These are phyloP conservation scores for Endomychus coccineus DNA, from an alignment of 2,888 invertebrate species.

Conservation along the genomic window DNA sequence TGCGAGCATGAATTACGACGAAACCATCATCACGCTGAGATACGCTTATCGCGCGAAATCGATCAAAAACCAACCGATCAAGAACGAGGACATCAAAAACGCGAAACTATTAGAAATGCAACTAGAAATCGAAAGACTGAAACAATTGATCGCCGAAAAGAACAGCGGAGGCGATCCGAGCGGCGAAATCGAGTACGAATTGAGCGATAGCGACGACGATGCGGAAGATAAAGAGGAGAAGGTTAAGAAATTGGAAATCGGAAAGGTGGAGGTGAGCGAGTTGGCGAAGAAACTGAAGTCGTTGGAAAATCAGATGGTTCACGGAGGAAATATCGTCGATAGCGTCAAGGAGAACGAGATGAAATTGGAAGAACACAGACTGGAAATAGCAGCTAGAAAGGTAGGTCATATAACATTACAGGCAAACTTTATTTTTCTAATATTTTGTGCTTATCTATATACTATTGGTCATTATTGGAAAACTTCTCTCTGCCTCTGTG, in stretches of 20 bases:
- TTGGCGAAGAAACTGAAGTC: constrained; percentile 71
- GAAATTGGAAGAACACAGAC: constrained; percentile 74
- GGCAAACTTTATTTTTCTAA: constrained; percentile 2
- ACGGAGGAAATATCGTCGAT: constrained; percentile 90
- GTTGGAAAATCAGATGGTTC: constrained; percentile 89
- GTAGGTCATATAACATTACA: constrained; percentile 35
- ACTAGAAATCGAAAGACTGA: constrained; percentile 74
- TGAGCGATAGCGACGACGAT: constrained; percentile 36
- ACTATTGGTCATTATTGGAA: no score
- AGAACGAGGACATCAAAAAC: constrained; percentile 99
- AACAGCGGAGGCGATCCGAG: constrained; percentile 29
- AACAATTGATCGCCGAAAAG: constrained; percentile 36
- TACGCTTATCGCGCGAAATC: constrained; percentile 97
- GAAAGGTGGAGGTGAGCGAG: constrained; percentile 62
- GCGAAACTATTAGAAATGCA: constrained; percentile 90
- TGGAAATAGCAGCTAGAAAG: constrained; percentile 86
- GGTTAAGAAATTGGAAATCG: constrained; percentile 43
- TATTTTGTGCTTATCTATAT: constrained; percentile 8
- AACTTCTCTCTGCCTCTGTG: no score
- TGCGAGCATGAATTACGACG: constrained; percentile 95
- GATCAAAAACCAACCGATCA: constrained; percentile 96
- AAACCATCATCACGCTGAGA: constrained; percentile 84
- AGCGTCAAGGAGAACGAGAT: constrained; percentile 91
- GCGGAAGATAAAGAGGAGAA: constrained; percentile 42
- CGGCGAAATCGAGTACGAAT: constrained; percentile 18